Percentiles rank a stretch among this genome's conserved stretches.
Conservation (phyloP, 2,888 invertebrate species). For the Pelosia muscerda region DNA sequence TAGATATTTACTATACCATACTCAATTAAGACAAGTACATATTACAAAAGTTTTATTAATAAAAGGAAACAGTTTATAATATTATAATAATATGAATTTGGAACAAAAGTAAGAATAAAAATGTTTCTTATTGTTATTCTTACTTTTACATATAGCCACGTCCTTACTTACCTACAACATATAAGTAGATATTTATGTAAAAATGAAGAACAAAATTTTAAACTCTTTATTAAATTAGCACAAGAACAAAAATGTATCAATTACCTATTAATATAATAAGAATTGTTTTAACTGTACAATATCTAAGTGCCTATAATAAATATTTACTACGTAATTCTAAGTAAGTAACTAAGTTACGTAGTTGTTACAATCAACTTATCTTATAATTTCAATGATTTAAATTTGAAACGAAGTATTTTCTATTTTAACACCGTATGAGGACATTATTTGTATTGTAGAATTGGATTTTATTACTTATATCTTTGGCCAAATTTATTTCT, state of each 20-base stretch:
- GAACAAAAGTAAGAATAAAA: neutral
- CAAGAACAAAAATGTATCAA: neutral
- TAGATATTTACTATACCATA: neutral
- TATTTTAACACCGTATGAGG: slow-evolving; percentile 47
- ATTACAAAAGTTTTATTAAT: neutral
- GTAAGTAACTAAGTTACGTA: slow-evolving; percentile 54
- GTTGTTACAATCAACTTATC: slow-evolving; percentile 52
- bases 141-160: neutral
- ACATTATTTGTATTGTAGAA: neutral
- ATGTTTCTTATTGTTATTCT: neutral
- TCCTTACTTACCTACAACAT: neutral
- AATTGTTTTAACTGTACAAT: slow-evolving; percentile 48
- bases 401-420: slow-evolving; percentile 40
- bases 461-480: neutral
- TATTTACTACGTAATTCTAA: slow-evolving; percentile 41
- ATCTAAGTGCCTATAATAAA: slow-evolving; percentile 40
- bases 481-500: slow-evolving; percentile 1
- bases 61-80: neutral
- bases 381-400: slow-evolving; percentile 47
- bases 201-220: too few species aligned
- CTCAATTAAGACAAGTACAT: too few species aligned
- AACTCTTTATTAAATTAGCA: neutral
- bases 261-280: slow-evolving; percentile 16
- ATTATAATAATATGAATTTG: neutral
- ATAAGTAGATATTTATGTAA: too few species aligned